phyloP scores from a whole-genome alignment of 2,797 vertebrate species.

The Dendrocincla fuliginosa region DNA sequence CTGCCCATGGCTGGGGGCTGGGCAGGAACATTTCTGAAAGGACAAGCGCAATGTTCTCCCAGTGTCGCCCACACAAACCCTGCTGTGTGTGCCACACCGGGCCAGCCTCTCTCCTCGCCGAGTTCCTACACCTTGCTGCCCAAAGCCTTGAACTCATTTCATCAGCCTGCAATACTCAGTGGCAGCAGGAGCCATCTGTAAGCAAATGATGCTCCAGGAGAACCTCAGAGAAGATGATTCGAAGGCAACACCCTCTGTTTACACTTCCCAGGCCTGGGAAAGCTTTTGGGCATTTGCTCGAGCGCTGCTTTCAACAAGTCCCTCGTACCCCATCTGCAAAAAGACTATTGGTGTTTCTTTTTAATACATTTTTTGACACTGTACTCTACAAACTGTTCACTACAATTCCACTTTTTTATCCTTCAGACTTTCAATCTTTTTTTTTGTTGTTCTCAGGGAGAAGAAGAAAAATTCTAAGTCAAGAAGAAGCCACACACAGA shows the following conservation, averaged over 20 bases:
- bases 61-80: not conserved
- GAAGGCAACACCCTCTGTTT: not conserved
- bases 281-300: accelerated
- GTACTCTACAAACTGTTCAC: not conserved
- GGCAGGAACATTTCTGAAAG: not conserved
- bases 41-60: not conserved
- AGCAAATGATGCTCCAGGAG: not conserved
- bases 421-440: not conserved
- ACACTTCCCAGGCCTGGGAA: not conserved
- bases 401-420: not conserved
- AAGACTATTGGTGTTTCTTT: not conserved
- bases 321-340: not conserved
- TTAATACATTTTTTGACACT: not conserved
- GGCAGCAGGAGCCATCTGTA: not conserved
- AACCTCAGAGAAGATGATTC: not conserved
- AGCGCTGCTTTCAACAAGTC: not conserved
- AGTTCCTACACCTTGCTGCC: not conserved
- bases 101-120: not conserved
- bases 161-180: not conserved
- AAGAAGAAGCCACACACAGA: not conserved
- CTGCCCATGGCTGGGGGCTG: not conserved
- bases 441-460: not conserved
- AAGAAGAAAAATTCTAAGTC: not conserved
- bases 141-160: not conserved
- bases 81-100: not conserved